Base-by-base conservation (phyloP, 2,888 invertebrate genomes). In the Latrodectus elegans region DNA sequence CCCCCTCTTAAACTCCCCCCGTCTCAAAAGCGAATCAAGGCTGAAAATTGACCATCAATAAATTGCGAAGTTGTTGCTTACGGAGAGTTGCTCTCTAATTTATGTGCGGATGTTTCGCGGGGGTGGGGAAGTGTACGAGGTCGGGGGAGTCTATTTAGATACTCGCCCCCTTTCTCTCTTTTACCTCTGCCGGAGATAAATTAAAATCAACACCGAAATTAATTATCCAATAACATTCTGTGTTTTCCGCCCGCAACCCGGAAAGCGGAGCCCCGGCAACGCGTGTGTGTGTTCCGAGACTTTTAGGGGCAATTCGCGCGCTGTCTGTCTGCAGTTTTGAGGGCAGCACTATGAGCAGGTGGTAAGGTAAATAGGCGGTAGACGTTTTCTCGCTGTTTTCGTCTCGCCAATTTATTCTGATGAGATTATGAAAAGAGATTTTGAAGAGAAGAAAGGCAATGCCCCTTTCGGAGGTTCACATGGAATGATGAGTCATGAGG, bases 161-260 rank as follows among this genome's bases (percentile, higher is more conserved):
- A 74, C 67, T 52, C 68, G 17, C 60, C 49, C 38, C 65, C 77
- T 53, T 51, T 14, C 15, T 49, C 64, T 49, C 17, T 49, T 65
- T 65, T 76, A 76, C 76, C 76, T 76, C 64, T 65, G 64, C n/a
- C 64, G 64, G 76, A 70, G 88, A 88, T 88, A 83, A 84, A 88
- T 88, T 88, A 88, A 88, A 88, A 88, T 88, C 88, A 88, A 88
- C 88, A 88, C 83, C 17, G 84, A 80, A 88, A 88, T 88, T 88
- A 88, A 88, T 88, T 88, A 88, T 88, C 88, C 88, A 88, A 88
- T 88, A 88, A 88, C 88, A 88, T 84, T 74, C 82, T 55, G 52
- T 80, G 88, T 88, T 88, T 88, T 88, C 82, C 82, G 73, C 78
- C 78, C 38, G 52, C 51, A 72, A 22, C 51, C 26, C 51, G 22